A percentile compares a stretch with the other conserved stretches of the same genome.
Evolutionary conservation across 2,888 invertebrate species (phyloP).

Genomic region (Lasius platythorax): DNA sequence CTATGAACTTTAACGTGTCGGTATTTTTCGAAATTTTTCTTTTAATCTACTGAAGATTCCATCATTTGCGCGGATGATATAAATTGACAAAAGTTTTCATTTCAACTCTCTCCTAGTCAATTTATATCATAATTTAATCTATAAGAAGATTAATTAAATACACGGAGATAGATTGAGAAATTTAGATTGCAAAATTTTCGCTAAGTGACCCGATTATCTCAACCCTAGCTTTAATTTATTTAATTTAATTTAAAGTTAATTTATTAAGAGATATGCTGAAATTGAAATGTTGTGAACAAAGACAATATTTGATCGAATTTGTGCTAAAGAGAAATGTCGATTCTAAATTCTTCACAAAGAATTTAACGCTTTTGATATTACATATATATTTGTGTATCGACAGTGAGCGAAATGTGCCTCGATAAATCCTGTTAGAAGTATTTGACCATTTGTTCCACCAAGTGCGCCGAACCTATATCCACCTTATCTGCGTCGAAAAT

Average conservation of each 20-base stretch:
- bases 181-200: neutral
- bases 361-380: neutral
- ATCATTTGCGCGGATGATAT: neutral
- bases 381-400: neutral
- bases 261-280: neutral
- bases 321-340: neutral
- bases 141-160: neutral
- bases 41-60: conserved; percentile 62
- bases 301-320: neutral
- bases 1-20: conserved; percentile 61
- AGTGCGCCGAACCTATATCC: conserved; percentile 32
- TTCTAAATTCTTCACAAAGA: neutral
- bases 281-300: neutral
- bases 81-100: neutral
- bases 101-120: neutral
- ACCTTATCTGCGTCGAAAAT: conserved; percentile 35
- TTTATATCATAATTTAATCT: neutral
- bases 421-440: conserved; percentile 15
- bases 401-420: neutral
- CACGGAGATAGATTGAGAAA: neutral
- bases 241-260: neutral
- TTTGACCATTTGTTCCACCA: conserved; percentile 44
- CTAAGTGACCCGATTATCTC: neutral
- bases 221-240: neutral
- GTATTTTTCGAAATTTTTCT: conserved; percentile 72